These are phyloP conservation scores for Himalopsyche kuldschensis DNA, from an alignment of 2,888 invertebrate species.

Conservation along the genomic window DNA sequence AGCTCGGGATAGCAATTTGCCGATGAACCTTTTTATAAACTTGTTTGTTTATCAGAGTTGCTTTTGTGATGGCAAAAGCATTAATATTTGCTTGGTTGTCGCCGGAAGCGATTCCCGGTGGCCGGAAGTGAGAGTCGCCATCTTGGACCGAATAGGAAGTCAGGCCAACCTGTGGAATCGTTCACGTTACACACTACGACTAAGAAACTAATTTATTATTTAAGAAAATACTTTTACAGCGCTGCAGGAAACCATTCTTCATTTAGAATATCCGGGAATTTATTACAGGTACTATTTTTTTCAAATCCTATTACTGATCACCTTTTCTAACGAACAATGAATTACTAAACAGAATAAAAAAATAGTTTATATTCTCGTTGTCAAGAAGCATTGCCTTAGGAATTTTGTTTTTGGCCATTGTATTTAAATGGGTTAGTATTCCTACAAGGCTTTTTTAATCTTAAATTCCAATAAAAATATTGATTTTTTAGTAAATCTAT, in stretches of 20 bases:
- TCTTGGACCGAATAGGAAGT: neutral
- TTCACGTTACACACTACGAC: neutral
- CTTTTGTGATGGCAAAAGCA: neutral
- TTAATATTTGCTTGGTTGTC: neutral
- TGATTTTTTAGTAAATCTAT: no score
- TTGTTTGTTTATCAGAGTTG: neutral
- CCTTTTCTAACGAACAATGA: no score
- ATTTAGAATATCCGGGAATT: neutral
- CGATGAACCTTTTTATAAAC: neutral
- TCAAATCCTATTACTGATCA: no score
- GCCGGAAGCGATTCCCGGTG: neutral
- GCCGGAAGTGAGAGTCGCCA: neutral
- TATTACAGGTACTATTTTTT: neutral
- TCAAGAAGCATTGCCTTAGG: no score
- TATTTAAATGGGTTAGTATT: no score
- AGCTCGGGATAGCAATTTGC: neutral
- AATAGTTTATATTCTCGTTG: no score
- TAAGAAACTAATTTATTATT: neutral
- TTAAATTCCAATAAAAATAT: no score
- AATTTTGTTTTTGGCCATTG: no score
- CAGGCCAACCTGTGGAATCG: neutral
- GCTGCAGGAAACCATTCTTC: neutral
- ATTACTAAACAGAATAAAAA: no score
- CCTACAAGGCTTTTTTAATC: no score
- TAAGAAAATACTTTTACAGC: neutral